Evolutionary conservation across 2,113 vertebrate genomes (phyloP), one percentile per base, ranked within the genome.

Genomic region (Ursus arctos): DNA sequence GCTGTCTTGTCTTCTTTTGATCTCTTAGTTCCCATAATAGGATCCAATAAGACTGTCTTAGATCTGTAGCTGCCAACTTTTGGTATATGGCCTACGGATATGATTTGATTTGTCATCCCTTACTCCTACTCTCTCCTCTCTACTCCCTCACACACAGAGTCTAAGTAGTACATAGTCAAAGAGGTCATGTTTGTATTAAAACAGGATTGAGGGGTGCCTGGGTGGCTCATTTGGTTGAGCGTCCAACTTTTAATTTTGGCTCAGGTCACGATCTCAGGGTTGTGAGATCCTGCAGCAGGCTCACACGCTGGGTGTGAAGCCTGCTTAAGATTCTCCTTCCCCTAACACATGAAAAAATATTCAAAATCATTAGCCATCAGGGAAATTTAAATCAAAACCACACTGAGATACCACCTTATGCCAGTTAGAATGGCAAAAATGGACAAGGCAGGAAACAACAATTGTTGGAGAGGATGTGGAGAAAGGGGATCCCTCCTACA

Each of bases 11-110:
- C 24, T 59, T 93, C 47, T 76, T 91, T 72, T 86, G 1, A 88
- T 57, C 92, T 95, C 51, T 95, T 43, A n/a, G 59, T 87, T 82
- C 22, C 55, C 61, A 33, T 59, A 40, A 59, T 43, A 95, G 72
- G 40, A 83, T 28, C 28, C 40, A 87, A n/a, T 2, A 67, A 86
- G 21, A 76, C 16, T 63, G 53, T 24, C 28, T 89, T 59, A 61
- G 31, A 28, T 82, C 79, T 55, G 0, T 76, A 53, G 22, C 10
- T 36, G 31, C 55, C n/a, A 87, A 36, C 43, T 40, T 4, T 82
- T 69, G 51, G 22, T 24, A 8, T 53, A 3, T 31, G 19, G 18
- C 26, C n/a, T 82, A 53, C 1, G 43, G 49, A 76, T 33, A 16
- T 59, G 49, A 71, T 59, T 77, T 43, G 7, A 65, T 65, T 67